Base-by-base conservation (phyloP, 1,140 invertebrate species). In the Pteromalus puparum region DNA sequence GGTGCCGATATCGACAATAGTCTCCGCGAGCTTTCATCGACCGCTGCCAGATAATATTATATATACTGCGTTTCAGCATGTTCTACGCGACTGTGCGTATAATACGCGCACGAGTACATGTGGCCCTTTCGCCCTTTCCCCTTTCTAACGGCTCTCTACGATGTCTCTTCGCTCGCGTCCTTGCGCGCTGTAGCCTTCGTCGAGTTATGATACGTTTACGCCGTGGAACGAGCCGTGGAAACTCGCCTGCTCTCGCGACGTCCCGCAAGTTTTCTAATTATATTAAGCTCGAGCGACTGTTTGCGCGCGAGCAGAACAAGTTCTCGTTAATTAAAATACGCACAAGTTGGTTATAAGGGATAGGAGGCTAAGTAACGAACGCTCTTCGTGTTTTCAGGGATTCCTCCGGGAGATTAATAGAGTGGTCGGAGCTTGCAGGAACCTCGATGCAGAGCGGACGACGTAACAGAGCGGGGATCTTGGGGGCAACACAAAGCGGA, bases 1-100 rank as follows among this genome's bases (percentile, higher is more conserved):
- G 38, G 73, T 74, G n/a, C 53, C 30, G 48, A 86, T 82, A 81
- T 83, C 70, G 81, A 68, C 42, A 75, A 74, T 42, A 79, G 85
- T 83, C 81, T 81, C 81, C 81, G 6, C 30, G 81, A 83, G 82
- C 42, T 72, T 77, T 53, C 79, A 86, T 86, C 82, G 85, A 86
- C 75, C 81, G 38, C 30, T 26, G n/a, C n/a, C n/a, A n/a, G n/a
- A n/a, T n/a, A n/a, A n/a, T n/a, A n/a, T n/a, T n/a, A n/a, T n/a
- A n/a, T n/a, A n/a, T n/a, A n/a, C n/a, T n/a, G n/a, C n/a, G n/a
- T n/a, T n/a, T n/a, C n/a, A n/a, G n/a, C n/a, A n/a, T n/a, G n/a
- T n/a, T n/a, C n/a, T n/a, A n/a, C n/a, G n/a, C n/a, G n/a, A n/a
- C n/a, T n/a, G n/a, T n/a, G n/a, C n/a, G n/a, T n/a, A n/a, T n/a